phyloP scores from a whole-genome alignment of 1,140 invertebrate genomes.

The Hylaeus anthracinus region DNA sequence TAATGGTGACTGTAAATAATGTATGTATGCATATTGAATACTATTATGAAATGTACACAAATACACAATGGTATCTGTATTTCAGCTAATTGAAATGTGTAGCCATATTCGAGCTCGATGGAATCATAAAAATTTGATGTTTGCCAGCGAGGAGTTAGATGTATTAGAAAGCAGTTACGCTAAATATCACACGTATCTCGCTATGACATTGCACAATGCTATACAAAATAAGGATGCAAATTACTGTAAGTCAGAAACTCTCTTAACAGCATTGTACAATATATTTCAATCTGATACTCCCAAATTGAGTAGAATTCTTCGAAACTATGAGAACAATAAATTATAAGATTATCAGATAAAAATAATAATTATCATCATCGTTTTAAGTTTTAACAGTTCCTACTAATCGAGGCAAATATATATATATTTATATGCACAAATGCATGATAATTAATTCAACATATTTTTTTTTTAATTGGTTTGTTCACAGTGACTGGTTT shows the following conservation, averaged over 20 bases:
- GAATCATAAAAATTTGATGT: slow-evolving; percentile 68
- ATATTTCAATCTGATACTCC: slow-evolving; percentile 51
- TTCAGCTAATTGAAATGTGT: slow-evolving; percentile 77
- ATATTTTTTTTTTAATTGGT: slow-evolving; percentile 59
- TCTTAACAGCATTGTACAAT: slow-evolving; percentile 41
- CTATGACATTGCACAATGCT: slow-evolving; percentile 75
- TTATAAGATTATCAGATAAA: not conserved
- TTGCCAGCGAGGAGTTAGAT: slow-evolving; percentile 67
- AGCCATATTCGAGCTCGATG: slow-evolving; percentile 71
- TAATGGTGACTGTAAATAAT: slow-evolving; percentile 74
- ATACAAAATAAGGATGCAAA: slow-evolving; percentile 75
- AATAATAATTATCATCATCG: not conserved
- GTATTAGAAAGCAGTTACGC: slow-evolving; percentile 75
- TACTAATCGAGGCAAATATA: not conserved
- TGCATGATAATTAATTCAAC: slow-evolving; percentile 30
- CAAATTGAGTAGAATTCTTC: slow-evolving; percentile 21
- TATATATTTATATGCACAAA: not conserved
- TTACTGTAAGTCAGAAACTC: slow-evolving; percentile 74
- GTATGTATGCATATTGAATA: slow-evolving; percentile 55
- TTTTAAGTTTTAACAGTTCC: not conserved
- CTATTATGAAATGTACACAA: not conserved
- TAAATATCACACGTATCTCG: slow-evolving; percentile 76
- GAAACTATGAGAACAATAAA: not conserved
- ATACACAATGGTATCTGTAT: slow-evolving; percentile 14
- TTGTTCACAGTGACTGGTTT: slow-evolving; percentile 79